phyloP scores from a whole-genome alignment of 2,888 invertebrate species.

The Oscheius sp. region DNA sequence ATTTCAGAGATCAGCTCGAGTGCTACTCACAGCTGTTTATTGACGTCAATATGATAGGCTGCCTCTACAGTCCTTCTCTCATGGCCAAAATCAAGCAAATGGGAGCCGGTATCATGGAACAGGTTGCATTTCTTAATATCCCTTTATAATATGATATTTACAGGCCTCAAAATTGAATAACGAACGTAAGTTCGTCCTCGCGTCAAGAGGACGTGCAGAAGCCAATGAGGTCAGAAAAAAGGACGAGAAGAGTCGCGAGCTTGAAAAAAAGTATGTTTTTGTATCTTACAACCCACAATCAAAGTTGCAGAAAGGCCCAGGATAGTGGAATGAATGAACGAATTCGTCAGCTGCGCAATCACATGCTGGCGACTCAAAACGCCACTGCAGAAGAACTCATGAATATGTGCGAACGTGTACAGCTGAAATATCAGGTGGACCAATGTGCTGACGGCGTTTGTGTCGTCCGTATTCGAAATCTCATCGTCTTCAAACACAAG shows the following conservation, averaged over 20 bases:
- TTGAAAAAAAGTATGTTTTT: slow-evolving; percentile 7
- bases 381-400: slow-evolving; percentile 11
- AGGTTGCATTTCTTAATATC: neutral
- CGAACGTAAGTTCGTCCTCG: slow-evolving; percentile 32
- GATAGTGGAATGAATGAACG: slow-evolving; percentile 14
- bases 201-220: slow-evolving; percentile 27
- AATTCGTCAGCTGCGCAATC: slow-evolving; percentile 15
- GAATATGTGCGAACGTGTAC: slow-evolving; percentile 33
- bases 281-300: neutral
- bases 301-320: slow-evolving; percentile 4
- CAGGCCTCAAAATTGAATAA: slow-evolving; percentile 22
- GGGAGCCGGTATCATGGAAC: slow-evolving; percentile 48
- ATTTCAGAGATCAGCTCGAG: slow-evolving; percentile 50
- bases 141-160: neutral
- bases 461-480: slow-evolving; percentile 20
- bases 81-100: slow-evolving; percentile 52
- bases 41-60: slow-evolving; percentile 55
- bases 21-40: slow-evolving; percentile 58
- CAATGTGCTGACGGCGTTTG: slow-evolving; percentile 18
- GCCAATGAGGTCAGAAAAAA: slow-evolving; percentile 29
- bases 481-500: slow-evolving; percentile 23
- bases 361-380: slow-evolving; percentile 18
- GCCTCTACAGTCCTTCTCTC: slow-evolving; percentile 47
- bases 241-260: slow-evolving; percentile 4
- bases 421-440: slow-evolving; percentile 6